Conservation (phyloP, 2,888 invertebrate genomes). For the Andricus quercusramuli region DNA sequence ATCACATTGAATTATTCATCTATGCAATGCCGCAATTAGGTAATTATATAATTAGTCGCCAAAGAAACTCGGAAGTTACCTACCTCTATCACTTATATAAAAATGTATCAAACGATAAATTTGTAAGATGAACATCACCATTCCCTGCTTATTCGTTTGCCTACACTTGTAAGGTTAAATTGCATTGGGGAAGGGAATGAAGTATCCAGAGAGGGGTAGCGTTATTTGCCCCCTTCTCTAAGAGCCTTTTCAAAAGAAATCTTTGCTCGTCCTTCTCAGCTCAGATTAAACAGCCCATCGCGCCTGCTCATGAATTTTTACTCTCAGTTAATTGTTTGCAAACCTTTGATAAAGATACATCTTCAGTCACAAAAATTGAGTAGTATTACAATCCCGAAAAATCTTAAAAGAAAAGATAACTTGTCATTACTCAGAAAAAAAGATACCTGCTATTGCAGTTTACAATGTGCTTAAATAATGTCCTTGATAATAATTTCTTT, state of each 20-base stretch:
- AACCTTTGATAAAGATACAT: background rate
- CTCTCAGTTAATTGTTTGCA: background rate
- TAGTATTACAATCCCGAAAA: background rate
- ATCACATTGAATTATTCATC: too few relatives aligned
- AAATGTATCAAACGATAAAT: background rate
- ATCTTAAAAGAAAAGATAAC: background rate
- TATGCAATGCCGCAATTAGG: too few relatives aligned
- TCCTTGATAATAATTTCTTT: too few relatives aligned
- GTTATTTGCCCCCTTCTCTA: constrained; percentile 56
- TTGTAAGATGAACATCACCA: constrained; percentile 44
- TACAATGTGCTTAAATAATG: background rate
- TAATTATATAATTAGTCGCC: too few relatives aligned
- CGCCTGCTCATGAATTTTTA: background rate
- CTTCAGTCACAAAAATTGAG: too few relatives aligned
- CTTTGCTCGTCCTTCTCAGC: constrained; percentile 39
- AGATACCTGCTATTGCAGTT: background rate
- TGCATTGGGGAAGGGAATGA: constrained; percentile 42
- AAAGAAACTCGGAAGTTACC: background rate
- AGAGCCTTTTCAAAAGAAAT: constrained; percentile 31
- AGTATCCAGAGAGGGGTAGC: constrained; percentile 53
- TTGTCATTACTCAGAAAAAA: too few relatives aligned
- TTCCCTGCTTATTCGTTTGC: constrained; percentile 55
- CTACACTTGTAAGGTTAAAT: constrained; percentile 45
- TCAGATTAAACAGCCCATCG: constrained; percentile 10
- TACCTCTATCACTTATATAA: background rate